Base-by-base conservation (phyloP, 1,140 invertebrate species). In the Cydia strobilella region DNA sequence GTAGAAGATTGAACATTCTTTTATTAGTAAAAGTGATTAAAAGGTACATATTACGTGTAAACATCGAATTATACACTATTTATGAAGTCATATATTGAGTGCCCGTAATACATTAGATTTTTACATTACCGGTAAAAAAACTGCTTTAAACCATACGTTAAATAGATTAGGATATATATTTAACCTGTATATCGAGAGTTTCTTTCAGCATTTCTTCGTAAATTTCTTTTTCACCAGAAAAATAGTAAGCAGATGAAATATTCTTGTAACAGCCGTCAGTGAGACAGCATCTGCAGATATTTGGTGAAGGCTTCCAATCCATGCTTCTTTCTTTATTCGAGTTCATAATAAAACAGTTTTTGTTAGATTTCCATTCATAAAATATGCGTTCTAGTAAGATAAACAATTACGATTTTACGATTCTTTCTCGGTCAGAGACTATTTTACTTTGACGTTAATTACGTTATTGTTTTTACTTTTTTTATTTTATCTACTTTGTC, bases 151-250 rank as follows among this genome's bases (percentile, higher is more conserved):
- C n/a, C 7, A 4, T 59, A 18, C n/a, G 4, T 18, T n/a, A 20
- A 15, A 18, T 18, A 10, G 18, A 59, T 59, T 59, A 23, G 9
- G 7, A 23, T 12, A 59, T 59, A 2, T 3, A 59, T 20, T 73
- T 76, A 73, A 83, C 82, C 45, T 81, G 63, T 39, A 83, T 73
- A 74, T 79, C 72, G 25, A 83, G 79, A 6, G 80, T 81, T 63
- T 77, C 73, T 31, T 54, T 75, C 7, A 83, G 42, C 76, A 81
- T 79, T 18, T 77, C 75, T 3, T 27, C 74, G 42, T 81, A 83
- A 15, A 79, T 51, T 73, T 83, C 79, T 35, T 75, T 78, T 10
- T 74, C 48, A 12, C 72, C 80, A 45, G 23, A 62, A 65, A 65
- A 45, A 4, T 71, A 18, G n/a, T 77, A 79, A 74, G 80, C 76